Percentiles rank a stretch among this genome's conserved stretches.
These are phyloP conservation scores for Pteropus rufus DNA, from an alignment of 2,797 vertebrate genomes.

Conservation along the genomic window DNA sequence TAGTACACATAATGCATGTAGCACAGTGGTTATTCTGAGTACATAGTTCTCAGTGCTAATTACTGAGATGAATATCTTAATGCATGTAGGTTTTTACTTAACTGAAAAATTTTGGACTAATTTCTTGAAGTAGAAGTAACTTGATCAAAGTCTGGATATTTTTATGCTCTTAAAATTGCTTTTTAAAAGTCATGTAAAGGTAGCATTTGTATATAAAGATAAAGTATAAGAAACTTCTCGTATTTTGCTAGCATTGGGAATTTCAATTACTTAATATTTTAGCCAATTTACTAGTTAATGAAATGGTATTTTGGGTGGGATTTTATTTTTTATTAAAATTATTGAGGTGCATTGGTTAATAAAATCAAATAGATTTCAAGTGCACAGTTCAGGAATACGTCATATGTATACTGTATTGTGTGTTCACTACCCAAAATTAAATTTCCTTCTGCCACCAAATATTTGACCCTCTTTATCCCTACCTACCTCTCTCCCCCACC, in stretches of 20 bases:
- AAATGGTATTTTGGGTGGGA: not conserved
- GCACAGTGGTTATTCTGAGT: not conserved
- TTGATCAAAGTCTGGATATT: slow-evolving; percentile 16
- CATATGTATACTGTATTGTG: too few species aligned
- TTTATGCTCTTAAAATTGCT: slow-evolving; percentile 15
- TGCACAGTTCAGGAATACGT: too few species aligned
- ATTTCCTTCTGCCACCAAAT: too few species aligned
- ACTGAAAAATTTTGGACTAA: slow-evolving; percentile 8
- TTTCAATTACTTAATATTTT: not conserved
- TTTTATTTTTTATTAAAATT: too few species aligned
- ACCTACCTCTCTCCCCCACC: too few species aligned
- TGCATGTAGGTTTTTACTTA: not conserved
- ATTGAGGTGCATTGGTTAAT: too few species aligned
- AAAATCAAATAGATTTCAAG: too few species aligned
- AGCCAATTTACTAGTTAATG: slow-evolving; percentile 3
- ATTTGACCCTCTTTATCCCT: too few species aligned
- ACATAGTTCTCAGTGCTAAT: slow-evolving; percentile 22
- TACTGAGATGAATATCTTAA: not conserved
- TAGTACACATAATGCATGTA: not conserved
- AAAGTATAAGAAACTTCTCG: not conserved
- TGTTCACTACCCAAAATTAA: too few species aligned
- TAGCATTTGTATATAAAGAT: not conserved
- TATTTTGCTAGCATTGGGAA: not conserved
- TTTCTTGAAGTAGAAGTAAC: slow-evolving; percentile 19
- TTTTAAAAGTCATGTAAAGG: not conserved